Conservation (phyloP, 2,797 vertebrate genomes). For the Crenuchus spilurus region DNA sequence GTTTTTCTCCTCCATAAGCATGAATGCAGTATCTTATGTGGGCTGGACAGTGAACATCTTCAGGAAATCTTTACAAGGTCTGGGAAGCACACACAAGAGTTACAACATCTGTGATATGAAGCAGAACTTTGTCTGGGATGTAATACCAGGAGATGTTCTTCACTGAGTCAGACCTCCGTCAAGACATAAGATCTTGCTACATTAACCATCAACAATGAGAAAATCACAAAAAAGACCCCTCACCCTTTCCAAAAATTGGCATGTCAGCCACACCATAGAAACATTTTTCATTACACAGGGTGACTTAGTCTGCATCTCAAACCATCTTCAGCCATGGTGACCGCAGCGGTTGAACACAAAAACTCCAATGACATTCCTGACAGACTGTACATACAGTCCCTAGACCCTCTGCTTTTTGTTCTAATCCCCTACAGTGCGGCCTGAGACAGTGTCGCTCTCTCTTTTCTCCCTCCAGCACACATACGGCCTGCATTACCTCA, state of each 20-base stretch:
- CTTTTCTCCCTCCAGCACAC: constrained; percentile 4
- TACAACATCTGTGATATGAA: constrained; percentile 3
- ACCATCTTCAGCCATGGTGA: constrained; percentile 40
- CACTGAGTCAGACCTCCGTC: constrained; percentile 37
- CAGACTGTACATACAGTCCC: constrained; percentile 37
- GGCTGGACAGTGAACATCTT: not conserved
- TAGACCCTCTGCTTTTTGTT: constrained; percentile 37
- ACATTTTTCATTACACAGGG: constrained; percentile 23
- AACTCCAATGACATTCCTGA: constrained; percentile 35
- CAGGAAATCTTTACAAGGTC: not conserved
- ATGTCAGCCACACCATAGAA: constrained; percentile 33
- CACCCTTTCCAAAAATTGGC: constrained; percentile 13
- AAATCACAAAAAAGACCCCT: constrained; percentile 12
- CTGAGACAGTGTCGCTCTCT: constrained; percentile 29
- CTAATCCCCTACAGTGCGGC: constrained; percentile 29
- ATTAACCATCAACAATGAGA: constrained; percentile 34
- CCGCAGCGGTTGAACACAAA: constrained; percentile 38
- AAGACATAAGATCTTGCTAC: constrained; percentile 40
- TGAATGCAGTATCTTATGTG: not conserved
- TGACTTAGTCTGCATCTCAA: constrained; percentile 41
- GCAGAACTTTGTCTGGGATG: not conserved
- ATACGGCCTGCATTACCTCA: constrained; percentile 34
- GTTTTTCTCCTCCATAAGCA: not conserved
- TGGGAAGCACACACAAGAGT: not conserved
- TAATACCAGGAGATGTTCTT: constrained; percentile 27